Base-by-base conservation (phyloP, 1,140 invertebrate genomes). In the Vollenhovia emeryi region DNA sequence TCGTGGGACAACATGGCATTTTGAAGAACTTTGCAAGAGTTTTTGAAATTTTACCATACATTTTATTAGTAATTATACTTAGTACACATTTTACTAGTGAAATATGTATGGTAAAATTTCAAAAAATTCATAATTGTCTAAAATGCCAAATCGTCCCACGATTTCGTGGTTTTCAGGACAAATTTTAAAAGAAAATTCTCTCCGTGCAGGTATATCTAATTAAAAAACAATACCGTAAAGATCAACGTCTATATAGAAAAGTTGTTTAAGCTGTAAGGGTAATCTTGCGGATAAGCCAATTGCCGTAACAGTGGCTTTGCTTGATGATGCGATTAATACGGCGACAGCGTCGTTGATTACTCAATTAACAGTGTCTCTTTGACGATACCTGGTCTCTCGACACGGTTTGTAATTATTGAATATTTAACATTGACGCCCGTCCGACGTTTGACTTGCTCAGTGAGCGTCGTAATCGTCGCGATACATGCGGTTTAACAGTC, bases 401-500 rank as follows among this genome's bases (percentile, higher is more conserved):
- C 36, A 66, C 13, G 36, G 36, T 24, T 66, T 66, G 36, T 66
- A 21, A 66, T 66, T 45, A 66, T 66, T 66, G 62, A 66, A 66
- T 66, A 66, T 66, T 66, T 87, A 87, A 83, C 62, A 48, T 82
- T 40, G 30, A 50, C 43, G 68, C 13, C 11, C 18, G 71, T 68
- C 27, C 50, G 48, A 55, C 64, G 73, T 84, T 73, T 87, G 79
- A 88, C 68, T 74, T 69, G 50, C 52, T 85, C 45, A 74, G 30
- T 15, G 66, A 43, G 59, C 43, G 45, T 48, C 50, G 69, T 78
- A 88, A 87, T 85, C 73, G 86, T 33, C 48, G n/a, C 40, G 86
- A 87, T 88, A 27, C 59, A 18, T 33, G 66, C 79, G 66, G 84
- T 79, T 87, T 78, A 78, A 78, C 64, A 40, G 52, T 18, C 52